Percentiles rank a stretch among this genome's conserved stretches.
phyloP scores from a whole-genome alignment of 2,113 vertebrate species.

The Ptyas mucosa region DNA sequence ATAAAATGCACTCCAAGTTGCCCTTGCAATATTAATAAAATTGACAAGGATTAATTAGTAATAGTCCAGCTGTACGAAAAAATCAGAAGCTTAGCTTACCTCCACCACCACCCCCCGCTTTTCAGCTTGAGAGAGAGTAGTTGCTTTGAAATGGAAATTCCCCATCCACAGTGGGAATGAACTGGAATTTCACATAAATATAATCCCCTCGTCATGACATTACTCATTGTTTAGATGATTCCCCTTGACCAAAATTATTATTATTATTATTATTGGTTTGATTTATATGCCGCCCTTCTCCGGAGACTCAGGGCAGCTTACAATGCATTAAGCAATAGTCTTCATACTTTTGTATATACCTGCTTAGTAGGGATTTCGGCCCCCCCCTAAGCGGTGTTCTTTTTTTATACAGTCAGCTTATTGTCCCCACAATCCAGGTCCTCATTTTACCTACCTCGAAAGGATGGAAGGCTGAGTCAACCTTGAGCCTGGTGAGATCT shows the following conservation, averaged over 20 bases:
- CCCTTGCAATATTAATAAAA: background rate
- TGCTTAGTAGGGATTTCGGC: no score
- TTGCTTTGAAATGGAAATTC: background rate
- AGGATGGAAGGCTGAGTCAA: no score
- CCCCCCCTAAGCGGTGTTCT: no score
- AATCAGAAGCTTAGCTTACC: background rate
- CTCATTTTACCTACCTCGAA: no score
- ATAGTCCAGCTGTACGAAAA: background rate
- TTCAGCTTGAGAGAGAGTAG: background rate
- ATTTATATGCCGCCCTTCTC: no score
- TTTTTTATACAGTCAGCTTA: no score
- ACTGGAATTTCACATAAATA: background rate
- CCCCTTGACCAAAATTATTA: background rate
- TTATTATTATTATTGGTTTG: no score
- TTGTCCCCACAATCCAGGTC: no score
- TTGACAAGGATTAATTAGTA: background rate
- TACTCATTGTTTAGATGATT: background rate
- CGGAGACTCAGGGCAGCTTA: no score
- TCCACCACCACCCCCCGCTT: fast-evolving
- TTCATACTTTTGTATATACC: no score
- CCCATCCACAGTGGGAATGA: background rate
- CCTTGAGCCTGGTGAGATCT: no score
- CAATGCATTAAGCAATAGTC: no score
- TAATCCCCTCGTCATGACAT: background rate
- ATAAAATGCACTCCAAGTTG: background rate